Percentiles rank a stretch among this genome's conserved stretches.
These are phyloP conservation scores for Orthonyx spaldingii DNA, from an alignment of 2,113 vertebrate species.

Conservation along the genomic window DNA sequence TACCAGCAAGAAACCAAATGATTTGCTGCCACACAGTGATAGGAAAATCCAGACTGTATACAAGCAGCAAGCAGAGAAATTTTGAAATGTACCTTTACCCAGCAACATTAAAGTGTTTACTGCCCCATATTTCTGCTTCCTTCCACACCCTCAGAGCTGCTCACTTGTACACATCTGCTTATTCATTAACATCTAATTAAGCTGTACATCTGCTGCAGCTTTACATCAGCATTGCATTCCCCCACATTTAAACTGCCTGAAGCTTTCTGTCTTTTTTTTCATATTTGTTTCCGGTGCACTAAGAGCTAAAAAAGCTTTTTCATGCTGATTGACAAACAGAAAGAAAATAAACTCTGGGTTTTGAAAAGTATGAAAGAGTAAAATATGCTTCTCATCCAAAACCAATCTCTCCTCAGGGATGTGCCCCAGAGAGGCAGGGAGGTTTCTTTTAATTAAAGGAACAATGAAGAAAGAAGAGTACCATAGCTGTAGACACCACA, in stretches of 20 bases:
- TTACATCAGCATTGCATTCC: not conserved
- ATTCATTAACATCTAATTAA: conserved; percentile 40
- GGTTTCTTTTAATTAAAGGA: conserved; percentile 1
- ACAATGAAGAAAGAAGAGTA: not conserved
- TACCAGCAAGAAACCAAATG: not conserved
- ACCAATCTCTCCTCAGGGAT: not conserved
- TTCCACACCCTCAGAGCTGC: not conserved
- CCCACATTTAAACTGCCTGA: not conserved
- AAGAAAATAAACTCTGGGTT: not conserved
- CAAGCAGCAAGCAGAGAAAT: not conserved
- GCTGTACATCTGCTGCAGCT: not conserved
- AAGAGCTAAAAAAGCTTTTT: not conserved
- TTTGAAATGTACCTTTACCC: not conserved
- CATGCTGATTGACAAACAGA: not conserved
- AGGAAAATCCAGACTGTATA: not conserved
- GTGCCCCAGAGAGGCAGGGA: not conserved
- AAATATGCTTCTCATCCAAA: not conserved
- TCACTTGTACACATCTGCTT: not conserved
- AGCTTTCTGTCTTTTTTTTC: not conserved
- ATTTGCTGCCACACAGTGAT: conserved; percentile 19
- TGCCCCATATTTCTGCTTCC: not conserved
- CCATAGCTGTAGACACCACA: not conserved
- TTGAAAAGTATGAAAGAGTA: conserved; percentile 13
- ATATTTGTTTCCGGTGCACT: not conserved
- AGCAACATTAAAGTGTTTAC: not conserved